Conservation (phyloP, 2,113 vertebrate species). For the Syrmaticus mikado region DNA sequence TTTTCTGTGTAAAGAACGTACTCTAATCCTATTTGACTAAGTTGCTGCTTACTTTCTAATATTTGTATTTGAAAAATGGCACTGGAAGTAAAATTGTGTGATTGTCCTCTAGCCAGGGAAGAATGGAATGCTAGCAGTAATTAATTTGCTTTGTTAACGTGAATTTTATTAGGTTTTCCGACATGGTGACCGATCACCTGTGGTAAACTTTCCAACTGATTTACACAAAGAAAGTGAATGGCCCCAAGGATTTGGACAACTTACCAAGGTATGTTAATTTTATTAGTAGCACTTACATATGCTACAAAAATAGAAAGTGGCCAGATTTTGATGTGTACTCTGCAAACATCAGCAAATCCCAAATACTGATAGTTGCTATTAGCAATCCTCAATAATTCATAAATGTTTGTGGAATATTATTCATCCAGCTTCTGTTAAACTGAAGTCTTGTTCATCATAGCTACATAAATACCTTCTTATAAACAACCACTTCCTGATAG, state of each 20-base stretch:
- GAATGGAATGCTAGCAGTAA: neutral
- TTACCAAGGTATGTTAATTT: constrained; percentile 83
- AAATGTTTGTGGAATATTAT: neutral
- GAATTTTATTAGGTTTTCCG: constrained; percentile 82
- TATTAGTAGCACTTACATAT: neutral
- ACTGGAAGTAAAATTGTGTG: neutral
- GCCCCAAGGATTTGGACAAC: constrained; percentile 89
- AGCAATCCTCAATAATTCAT: neutral
- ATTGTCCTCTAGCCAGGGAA: neutral
- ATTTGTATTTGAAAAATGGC: neutral
- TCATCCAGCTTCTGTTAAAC: neutral
- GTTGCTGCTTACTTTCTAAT: neutral
- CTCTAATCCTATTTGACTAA: neutral
- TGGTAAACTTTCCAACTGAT: constrained; percentile 86
- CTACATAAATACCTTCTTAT: neutral
- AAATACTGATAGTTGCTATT: neutral
- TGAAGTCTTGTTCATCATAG: neutral
- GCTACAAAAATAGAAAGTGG: neutral
- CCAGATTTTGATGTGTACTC: neutral
- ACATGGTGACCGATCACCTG: constrained; percentile 88
- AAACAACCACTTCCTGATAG: neutral
- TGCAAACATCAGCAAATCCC: neutral
- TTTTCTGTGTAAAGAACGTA: neutral
- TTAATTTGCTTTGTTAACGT: neutral
- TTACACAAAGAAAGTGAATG: constrained; percentile 84